Evolutionary conservation across 2,888 invertebrate species (phyloP), one percentile per base, ranked within the genome.

Genomic region (Dynastes hyllus): DNA sequence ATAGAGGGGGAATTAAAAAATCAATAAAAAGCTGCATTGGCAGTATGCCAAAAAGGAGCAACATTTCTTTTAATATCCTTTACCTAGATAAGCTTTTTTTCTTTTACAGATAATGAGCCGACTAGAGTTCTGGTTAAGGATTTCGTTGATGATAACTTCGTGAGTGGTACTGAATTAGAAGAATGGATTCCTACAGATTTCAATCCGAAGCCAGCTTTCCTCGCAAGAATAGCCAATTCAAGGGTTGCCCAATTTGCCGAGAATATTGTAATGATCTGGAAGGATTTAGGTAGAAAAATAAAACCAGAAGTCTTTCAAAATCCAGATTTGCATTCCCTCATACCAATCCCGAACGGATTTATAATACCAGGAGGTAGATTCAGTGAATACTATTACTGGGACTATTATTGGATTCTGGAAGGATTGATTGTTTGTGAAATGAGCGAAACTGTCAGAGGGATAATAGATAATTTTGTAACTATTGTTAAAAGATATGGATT

Each of bases 371-470:
- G 95, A 82, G 92, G 96, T 81, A 85, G 96, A 87, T 92, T 96
- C 89, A 89, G 90, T 84, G 95, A 94, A 85, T 90, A 94, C 77
- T 96, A 96, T 87, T 96, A 96, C 86, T 96, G 97, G 96, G 97
- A 97, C 85, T 93, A 96, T 0, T 97, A 94, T 87, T 97, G 96
- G 96, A 95, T 95, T 73, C 91, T 96, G 53, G 93, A 94, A 86
- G 96, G 96, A 0, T 89, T 97, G 2, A 89, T 97, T 0, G 89
- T 94, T 5, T 94, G 94, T 80, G 95, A 93, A 81, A 96, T 97
- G 96, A 86, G 90, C 6, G 88, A 91, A 1, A 96, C 96, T 0
- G 94, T 92, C 0, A 90, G 89, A 87, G 95, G 79, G 6, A 80
- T 78, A 22, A 90, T 97, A 27, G 92, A 92, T 81, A 97, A 97